Conservation (phyloP, 2,888 invertebrate species). For the Laothoe populi region DNA sequence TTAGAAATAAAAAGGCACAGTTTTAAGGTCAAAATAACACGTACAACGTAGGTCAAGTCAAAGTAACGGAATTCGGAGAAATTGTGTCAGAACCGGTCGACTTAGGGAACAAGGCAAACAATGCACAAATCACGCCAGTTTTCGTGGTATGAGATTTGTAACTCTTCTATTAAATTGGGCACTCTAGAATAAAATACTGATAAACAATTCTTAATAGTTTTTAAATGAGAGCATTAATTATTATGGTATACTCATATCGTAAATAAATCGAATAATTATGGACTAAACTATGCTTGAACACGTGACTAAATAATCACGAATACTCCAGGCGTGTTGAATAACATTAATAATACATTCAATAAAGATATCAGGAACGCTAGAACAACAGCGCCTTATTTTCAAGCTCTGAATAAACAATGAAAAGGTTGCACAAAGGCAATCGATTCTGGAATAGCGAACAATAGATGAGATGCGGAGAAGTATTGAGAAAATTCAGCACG, state of each 20-base stretch:
- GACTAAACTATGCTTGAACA: background rate
- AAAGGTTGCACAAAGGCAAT: conserved; percentile 55
- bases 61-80: conserved; percentile 37
- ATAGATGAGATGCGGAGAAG: conserved; percentile 17
- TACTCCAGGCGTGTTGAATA: conserved; percentile 21
- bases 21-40: conserved; percentile 31
- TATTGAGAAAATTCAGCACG: conserved; percentile 32
- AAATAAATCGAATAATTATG: background rate
- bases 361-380: conserved; percentile 40
- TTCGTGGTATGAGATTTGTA: conserved; percentile 11
- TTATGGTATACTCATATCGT: conserved; percentile 28
- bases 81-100: conserved; percentile 45
- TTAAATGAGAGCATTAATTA: conserved; percentile 38
- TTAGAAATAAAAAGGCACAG: background rate
- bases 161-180: conserved; percentile 1
- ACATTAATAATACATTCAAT: conserved; percentile 37
- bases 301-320: conserved; percentile 2
- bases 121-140: conserved; percentile 47
- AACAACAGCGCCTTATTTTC: conserved; percentile 50
- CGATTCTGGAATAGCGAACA: conserved; percentile 42
- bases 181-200: background rate
- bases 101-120: conserved; percentile 52
- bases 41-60: conserved; percentile 33
- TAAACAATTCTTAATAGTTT: conserved; percentile 12
- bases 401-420: conserved; percentile 59